phyloP scores from a whole-genome alignment of 2,888 invertebrate genomes.

The Pinctada fucata region DNA sequence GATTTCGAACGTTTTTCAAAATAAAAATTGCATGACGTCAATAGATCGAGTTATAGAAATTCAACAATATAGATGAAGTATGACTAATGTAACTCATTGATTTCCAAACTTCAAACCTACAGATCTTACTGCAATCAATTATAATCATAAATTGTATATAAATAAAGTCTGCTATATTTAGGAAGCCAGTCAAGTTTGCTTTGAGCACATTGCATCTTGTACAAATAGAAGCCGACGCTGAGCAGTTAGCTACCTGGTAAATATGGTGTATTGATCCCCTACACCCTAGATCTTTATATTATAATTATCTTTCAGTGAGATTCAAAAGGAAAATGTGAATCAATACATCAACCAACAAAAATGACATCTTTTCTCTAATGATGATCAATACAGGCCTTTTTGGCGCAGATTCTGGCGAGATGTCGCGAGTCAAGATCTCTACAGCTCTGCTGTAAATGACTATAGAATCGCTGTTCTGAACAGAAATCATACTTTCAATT shows the following conservation, averaged over 20 bases:
- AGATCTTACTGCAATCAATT: background rate
- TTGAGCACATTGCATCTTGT: background rate
- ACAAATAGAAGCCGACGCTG: background rate
- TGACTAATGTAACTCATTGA: background rate
- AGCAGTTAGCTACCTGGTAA: background rate
- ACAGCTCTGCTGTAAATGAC: background rate
- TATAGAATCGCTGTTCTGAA: background rate
- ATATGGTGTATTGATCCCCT: background rate
- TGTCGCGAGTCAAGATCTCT: too few relatives aligned
- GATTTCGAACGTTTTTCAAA: too few relatives aligned
- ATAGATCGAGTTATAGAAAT: too few relatives aligned
- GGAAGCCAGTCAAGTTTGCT: background rate
- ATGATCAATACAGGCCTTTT: background rate
- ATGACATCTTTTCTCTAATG: slow-evolving; percentile 4
- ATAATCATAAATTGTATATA: background rate
- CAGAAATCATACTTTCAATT: background rate
- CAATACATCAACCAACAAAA: slow-evolving; percentile 13
- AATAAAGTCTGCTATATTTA: background rate
- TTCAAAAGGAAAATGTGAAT: slow-evolving; percentile 4
- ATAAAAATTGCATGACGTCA: too few relatives aligned
- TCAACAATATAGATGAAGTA: too few relatives aligned
- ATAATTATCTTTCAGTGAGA: slow-evolving; percentile 3
- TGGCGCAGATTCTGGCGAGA: too few relatives aligned
- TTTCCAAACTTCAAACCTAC: background rate
- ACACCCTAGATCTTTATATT: background rate